Percentiles rank a stretch among this genome's conserved stretches.
Conservation (phyloP, 2,113 vertebrate genomes). For the Genyomyrus donnyi region DNA sequence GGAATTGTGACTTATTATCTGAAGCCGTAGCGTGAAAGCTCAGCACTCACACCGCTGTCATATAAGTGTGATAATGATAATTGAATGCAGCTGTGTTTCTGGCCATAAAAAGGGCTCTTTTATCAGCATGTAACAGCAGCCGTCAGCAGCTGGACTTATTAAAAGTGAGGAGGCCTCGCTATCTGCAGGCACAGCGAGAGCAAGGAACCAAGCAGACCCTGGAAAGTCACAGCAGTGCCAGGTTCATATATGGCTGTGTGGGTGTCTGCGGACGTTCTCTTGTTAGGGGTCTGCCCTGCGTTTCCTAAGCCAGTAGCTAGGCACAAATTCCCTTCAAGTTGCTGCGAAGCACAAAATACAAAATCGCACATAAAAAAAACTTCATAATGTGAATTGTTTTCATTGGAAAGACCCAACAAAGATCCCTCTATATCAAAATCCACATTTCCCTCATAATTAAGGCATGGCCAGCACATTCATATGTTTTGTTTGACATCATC, state of each 20-base stretch:
- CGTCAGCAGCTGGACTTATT: conserved; percentile 7
- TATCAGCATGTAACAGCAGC: conserved; percentile 19
- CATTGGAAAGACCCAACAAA: neutral
- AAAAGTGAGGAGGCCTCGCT: neutral
- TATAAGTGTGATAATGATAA: conserved; percentile 15
- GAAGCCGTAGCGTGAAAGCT: neutral
- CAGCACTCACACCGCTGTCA: neutral
- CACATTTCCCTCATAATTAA: neutral
- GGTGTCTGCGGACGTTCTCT: neutral
- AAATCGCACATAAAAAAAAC: neutral
- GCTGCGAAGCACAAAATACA: neutral
- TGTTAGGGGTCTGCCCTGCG: neutral
- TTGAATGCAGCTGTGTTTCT: conserved; percentile 10
- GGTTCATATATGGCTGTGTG: neutral
- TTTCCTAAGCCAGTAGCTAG: neutral
- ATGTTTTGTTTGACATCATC: neutral
- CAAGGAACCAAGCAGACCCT: neutral
- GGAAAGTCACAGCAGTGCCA: neutral
- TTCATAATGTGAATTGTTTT: neutral
- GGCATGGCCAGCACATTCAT: neutral
- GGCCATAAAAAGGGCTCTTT: conserved; percentile 7
- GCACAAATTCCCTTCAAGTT: neutral
- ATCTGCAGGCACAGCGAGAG: neutral
- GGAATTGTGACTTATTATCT: neutral
- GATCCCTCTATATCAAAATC: neutral